Conservation (phyloP, 2,113 vertebrate genomes). For the Entelurus aequoreus region DNA sequence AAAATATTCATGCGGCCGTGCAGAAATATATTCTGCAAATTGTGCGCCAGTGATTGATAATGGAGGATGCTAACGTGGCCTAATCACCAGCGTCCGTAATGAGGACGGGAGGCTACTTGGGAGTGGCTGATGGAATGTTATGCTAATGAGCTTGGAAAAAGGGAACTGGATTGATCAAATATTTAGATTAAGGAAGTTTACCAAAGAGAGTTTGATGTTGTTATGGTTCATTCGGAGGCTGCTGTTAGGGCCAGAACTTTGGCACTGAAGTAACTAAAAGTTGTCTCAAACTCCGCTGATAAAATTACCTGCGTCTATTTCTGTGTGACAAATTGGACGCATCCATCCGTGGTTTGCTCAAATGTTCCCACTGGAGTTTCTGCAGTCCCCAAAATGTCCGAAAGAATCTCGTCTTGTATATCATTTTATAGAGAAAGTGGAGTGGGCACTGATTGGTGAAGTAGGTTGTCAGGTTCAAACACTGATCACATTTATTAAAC, state of each 20-base stretch:
- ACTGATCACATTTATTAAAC: no score
- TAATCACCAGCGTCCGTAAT: conserved; percentile 24
- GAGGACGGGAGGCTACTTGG: conserved; percentile 6
- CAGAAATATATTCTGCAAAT: conserved; percentile 32
- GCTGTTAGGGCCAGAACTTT: no score
- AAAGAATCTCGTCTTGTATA: no score
- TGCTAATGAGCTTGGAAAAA: background rate
- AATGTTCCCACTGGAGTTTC: no score
- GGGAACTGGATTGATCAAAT: background rate
- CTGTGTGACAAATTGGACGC: conserved; percentile 4
- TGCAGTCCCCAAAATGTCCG: no score
- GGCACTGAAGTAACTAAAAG: background rate
- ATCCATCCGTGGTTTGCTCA: background rate
- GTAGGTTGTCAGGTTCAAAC: no score
- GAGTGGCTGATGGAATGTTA: background rate
- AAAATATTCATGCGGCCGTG: conserved; percentile 32
- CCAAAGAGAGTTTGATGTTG: background rate
- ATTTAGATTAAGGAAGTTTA: background rate
- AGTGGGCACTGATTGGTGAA: no score
- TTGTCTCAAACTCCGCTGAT: background rate
- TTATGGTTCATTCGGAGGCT: background rate
- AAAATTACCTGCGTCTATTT: background rate
- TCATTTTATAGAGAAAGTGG: no score
- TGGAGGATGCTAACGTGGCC: background rate
- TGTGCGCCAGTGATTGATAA: conserved; percentile 42